Evolutionary conservation across 2,888 invertebrate species (phyloP).

Genomic region (Gastrophysa polygoni): DNA sequence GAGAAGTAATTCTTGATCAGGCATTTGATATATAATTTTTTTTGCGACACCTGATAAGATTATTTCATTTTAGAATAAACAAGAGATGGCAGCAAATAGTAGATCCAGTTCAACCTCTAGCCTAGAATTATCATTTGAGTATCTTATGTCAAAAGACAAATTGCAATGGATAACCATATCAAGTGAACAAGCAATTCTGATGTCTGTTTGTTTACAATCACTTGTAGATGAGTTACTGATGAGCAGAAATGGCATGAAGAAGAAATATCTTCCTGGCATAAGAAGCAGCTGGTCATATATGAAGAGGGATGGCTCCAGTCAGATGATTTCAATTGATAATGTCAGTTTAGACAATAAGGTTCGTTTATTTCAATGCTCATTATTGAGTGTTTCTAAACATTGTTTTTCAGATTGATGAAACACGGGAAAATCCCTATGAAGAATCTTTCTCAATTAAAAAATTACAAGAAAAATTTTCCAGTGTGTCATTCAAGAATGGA

Average conservation of each 20-base stretch:
- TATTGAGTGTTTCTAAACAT: background rate
- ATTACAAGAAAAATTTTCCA: constrained; percentile 73
- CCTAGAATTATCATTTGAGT: constrained; percentile 92
- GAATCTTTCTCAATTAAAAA: constrained; percentile 79
- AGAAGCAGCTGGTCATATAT: constrained; percentile 72
- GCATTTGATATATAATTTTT: too few relatives aligned
- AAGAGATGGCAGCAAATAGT: constrained; percentile 48
- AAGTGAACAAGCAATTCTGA: constrained; percentile 91
- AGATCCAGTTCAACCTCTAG: constrained; percentile 55
- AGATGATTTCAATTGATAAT: constrained; percentile 62
- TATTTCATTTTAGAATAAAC: constrained; percentile 45
- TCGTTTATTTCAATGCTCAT: background rate
- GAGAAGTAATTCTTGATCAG: too few relatives aligned
- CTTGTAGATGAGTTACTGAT: constrained; percentile 93
- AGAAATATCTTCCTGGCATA: constrained; percentile 41
- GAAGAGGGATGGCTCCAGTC: constrained; percentile 75
- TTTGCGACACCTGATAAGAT: background rate
- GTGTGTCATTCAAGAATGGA: constrained; percentile 72
- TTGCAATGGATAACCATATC: constrained; percentile 93
- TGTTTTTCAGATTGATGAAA: constrained; percentile 62
- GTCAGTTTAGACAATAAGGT: constrained; percentile 43
- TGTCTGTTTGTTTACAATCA: constrained; percentile 93
- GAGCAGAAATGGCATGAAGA: constrained; percentile 69
- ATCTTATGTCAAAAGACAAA: constrained; percentile 88
- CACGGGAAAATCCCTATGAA: constrained; percentile 66